Evolutionary conservation across 2,113 vertebrate species (phyloP).

Genomic region (Phrynosoma blainvillii): DNA sequence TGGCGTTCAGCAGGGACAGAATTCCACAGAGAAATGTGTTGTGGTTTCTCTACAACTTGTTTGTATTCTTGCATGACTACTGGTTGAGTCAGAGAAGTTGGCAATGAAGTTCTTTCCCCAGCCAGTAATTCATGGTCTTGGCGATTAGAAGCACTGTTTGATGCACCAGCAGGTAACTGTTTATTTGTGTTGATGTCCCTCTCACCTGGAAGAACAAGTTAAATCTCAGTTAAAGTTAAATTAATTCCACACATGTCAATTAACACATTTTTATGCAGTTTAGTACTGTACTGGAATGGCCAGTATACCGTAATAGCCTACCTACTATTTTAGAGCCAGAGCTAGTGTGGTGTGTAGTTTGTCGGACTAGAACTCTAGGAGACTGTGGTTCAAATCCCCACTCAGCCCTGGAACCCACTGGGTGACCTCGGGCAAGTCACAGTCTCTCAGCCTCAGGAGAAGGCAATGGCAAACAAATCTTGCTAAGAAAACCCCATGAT

Average conservation of each 20-base stretch:
- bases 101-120: no score
- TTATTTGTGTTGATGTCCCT: constrained; percentile 46
- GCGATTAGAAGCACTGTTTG: not conserved
- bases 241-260: not conserved
- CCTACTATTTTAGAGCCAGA: no score
- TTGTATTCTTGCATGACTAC: fast-evolving
- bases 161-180: not conserved
- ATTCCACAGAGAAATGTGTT: fast-evolving
- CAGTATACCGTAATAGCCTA: not conserved
- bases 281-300: not conserved
- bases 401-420: no score
- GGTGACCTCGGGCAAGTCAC: no score
- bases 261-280: no score
- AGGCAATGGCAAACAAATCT: no score
- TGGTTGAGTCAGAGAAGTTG: fast-evolving
- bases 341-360: no score
- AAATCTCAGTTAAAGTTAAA: not conserved
- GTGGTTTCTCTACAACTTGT: fast-evolving
- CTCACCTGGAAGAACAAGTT: constrained; percentile 52
- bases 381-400: no score
- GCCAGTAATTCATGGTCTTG: not conserved
- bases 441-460: no score
- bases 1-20: fast-evolving
- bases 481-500: no score
- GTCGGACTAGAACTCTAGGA: no score